Evolutionary conservation across 2,888 invertebrate species (phyloP).

Genomic region (Alviniconcha strummeri): DNA sequence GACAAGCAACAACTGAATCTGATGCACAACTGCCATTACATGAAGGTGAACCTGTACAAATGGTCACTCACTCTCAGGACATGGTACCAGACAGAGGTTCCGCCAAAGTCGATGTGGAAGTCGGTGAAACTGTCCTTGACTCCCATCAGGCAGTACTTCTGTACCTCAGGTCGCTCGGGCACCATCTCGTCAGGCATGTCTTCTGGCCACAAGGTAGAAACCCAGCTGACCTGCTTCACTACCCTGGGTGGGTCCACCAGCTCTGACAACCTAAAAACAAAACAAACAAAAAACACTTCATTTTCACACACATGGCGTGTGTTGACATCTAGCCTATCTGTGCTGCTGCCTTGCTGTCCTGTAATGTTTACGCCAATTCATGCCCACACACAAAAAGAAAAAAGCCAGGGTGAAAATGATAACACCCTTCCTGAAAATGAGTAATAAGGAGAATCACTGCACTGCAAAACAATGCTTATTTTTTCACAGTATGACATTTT

Average conservation of each 20-base stretch:
- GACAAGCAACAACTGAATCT: too few relatives aligned
- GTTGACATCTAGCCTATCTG: too few relatives aligned
- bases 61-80: conserved; percentile 74
- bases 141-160: conserved; percentile 94
- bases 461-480: too few relatives aligned
- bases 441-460: too few relatives aligned
- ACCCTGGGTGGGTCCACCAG: conserved; percentile 86
- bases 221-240: conserved; percentile 88
- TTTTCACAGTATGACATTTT: too few relatives aligned
- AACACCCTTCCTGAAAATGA: too few relatives aligned
- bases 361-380: too few relatives aligned
- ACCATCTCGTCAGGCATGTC: conserved; percentile 76
- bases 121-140: conserved; percentile 93
- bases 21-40: neutral
- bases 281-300: too few relatives aligned
- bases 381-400: too few relatives aligned
- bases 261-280: conserved; percentile 76
- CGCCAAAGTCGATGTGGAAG: conserved; percentile 97
- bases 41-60: neutral
- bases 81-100: conserved; percentile 97
- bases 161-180: conserved; percentile 82
- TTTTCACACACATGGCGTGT: too few relatives aligned
- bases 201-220: conserved; percentile 84
- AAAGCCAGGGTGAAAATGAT: too few relatives aligned
- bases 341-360: too few relatives aligned